Evolutionary conservation across 2,888 invertebrate genomes (phyloP).

Genomic region (Omphaloscelis lunosa): DNA sequence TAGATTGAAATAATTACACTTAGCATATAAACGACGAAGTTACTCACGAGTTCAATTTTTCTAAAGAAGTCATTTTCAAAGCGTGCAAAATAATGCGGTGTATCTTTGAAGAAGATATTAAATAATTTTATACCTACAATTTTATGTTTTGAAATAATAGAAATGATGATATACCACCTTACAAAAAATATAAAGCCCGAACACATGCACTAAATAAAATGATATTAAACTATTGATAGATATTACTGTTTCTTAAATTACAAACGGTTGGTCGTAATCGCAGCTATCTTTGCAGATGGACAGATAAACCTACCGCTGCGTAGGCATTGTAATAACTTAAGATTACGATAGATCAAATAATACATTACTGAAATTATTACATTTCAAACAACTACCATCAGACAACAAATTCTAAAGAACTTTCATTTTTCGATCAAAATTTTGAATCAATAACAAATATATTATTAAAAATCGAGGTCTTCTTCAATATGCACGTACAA

Average conservation of each 20-base stretch:
- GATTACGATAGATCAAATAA: constrained; percentile 59
- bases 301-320: constrained; percentile 45
- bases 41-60: constrained; percentile 14
- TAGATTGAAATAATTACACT: constrained; percentile 45
- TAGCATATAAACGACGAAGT: constrained; percentile 27
- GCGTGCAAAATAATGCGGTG: constrained; percentile 8
- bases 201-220: constrained; percentile 48
- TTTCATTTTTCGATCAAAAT: constrained; percentile 52
- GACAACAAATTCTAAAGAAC: constrained; percentile 47
- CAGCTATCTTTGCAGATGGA: constrained; percentile 49
- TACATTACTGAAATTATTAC: constrained; percentile 46
- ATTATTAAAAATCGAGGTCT: constrained; percentile 52
- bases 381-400: constrained; percentile 35
- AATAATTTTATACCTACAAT: constrained; percentile 31
- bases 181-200: constrained; percentile 37
- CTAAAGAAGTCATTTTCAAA: constrained; percentile 22
- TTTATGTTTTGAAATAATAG: constrained; percentile 31
- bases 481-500: constrained; percentile 46
- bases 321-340: constrained; percentile 54
- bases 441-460: constrained; percentile 50
- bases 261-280: constrained; percentile 57
- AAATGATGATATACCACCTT: constrained; percentile 14
- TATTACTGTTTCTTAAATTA: constrained; percentile 64
- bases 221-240: constrained; percentile 54
- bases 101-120: constrained; percentile 48